Evolutionary conservation across 2,888 invertebrate genomes (phyloP), one percentile per base, ranked within the genome.

Genomic region (Dexiosoma caninum): DNA sequence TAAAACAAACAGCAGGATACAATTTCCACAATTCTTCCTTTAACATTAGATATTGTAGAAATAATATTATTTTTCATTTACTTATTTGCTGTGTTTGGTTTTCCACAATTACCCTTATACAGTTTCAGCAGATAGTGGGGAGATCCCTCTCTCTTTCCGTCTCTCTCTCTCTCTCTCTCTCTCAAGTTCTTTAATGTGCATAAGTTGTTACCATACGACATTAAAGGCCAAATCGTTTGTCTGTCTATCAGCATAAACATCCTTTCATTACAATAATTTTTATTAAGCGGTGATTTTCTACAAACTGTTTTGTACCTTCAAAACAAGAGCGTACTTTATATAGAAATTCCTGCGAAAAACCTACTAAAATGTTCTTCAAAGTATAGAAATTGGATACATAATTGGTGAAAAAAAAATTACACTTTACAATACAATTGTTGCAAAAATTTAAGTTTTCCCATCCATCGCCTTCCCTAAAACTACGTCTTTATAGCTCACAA

Each of bases 261-360:
- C 78, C 86, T 80, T 75, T 87, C 86, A 87, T 88, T 88, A 88
- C 86, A 87, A 87, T 88, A 87, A 88, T 85, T 88, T 87, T 88
- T 87, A 88, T 88, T 87, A 86, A 86, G 87, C 87, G 86, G 86
- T 87, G 87, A 88, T 88, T 88, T 87, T 84, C 78, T 81, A 78
- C 51, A 40, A 59, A 64, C 35, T 42, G 10, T 32, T 70, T 49
- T 70, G 10, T 57, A 59, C 66, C 49, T 67, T 42, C 0, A 46
- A 35, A 16, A 42, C 10, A 75, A 23, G 9, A 42, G 44, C 75
- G 75, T 49, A 12, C 23, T 12, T 23, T 0, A 27, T 27, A 19
- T 0, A 10, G 23, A 37, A 35, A 23, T n/a, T 1, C 1, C n/a
- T n/a, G n/a, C n/a, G n/a, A n/a, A n/a, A n/a, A n/a, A n/a, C n/a